phyloP scores from a whole-genome alignment of 2,888 invertebrate species.

The Orthosia cruda region DNA sequence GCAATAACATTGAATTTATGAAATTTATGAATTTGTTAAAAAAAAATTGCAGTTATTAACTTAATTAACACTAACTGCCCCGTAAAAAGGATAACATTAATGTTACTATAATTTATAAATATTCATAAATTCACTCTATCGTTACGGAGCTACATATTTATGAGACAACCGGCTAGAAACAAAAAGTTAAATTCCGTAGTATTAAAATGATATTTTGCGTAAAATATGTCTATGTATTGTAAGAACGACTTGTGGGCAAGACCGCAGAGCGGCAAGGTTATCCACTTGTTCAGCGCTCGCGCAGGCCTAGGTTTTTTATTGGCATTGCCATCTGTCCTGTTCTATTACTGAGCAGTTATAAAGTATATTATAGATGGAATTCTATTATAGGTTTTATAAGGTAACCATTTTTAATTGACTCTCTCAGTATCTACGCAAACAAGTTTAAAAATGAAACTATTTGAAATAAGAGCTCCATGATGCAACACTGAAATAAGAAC shows the following conservation, averaged over 20 bases:
- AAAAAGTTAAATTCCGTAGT: conserved; percentile 45
- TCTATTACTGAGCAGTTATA: conserved; percentile 59
- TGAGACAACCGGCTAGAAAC: conserved; percentile 37
- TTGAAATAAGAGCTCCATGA: conserved; percentile 28
- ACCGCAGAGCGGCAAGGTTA: conserved; percentile 78
- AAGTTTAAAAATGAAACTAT: conserved; percentile 14
- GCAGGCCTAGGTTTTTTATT: conserved; percentile 72
- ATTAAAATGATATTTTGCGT: conserved; percentile 51
- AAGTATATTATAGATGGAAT: conserved; percentile 57
- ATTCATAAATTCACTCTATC: conserved; percentile 59
- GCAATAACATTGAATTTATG: conserved; percentile 20
- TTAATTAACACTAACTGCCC: not conserved
- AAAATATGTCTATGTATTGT: conserved; percentile 57
- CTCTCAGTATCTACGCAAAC: not conserved
- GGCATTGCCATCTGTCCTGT: conserved; percentile 66
- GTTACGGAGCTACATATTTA: conserved; percentile 40
- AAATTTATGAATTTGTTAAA: conserved; percentile 17
- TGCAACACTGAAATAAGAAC: conserved; percentile 24
- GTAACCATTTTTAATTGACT: not conserved
- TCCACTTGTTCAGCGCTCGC: conserved; percentile 69
- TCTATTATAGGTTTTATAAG: conserved; percentile 6
- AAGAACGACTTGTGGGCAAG: conserved; percentile 68
- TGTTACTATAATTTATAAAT: conserved; percentile 39
- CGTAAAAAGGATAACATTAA: conserved; percentile 23
- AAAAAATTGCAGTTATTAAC: not conserved